These are phyloP conservation scores for Acrocephalus kingi DNA, from an alignment of 2,113 vertebrate species.

Conservation along the genomic window DNA sequence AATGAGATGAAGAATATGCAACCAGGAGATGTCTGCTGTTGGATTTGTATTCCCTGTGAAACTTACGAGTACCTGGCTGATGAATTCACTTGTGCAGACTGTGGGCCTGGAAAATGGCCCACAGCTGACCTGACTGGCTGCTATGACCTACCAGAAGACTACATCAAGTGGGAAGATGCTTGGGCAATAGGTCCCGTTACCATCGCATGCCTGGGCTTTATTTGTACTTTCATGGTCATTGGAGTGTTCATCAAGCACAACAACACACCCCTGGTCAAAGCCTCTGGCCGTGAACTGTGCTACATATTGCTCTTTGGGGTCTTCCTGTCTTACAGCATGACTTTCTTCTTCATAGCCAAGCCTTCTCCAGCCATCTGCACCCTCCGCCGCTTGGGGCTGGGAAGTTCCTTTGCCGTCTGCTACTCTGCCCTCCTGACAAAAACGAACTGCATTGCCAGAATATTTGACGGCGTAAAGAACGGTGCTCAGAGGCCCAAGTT, in stretches of 20 bases:
- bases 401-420: slow-evolving; percentile 95
- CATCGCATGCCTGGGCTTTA: slow-evolving; percentile 92
- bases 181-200: slow-evolving; percentile 98
- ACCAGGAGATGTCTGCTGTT: slow-evolving; percentile 97
- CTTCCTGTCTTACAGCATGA: slow-evolving; percentile 95
- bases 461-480: slow-evolving; percentile 94
- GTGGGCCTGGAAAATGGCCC: slow-evolving; percentile 93
- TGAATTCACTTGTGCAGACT: slow-evolving; percentile 94
- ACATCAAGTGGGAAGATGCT: slow-evolving; percentile 97
- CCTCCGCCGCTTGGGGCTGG: slow-evolving; percentile 89
- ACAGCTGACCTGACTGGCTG: slow-evolving; percentile 87
- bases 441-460: slow-evolving; percentile 97
- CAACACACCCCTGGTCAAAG: slow-evolving; percentile 94
- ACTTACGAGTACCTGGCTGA: slow-evolving; percentile 91
- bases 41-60: slow-evolving; percentile 98
- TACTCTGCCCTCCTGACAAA: slow-evolving; percentile 97
- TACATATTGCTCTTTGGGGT: slow-evolving; percentile 95
- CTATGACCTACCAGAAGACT: slow-evolving; percentile 95
- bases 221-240: slow-evolving; percentile 89
- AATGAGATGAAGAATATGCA: slow-evolving; percentile 99
- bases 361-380: slow-evolving; percentile 94
- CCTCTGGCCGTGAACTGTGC: slow-evolving; percentile 94
- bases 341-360: slow-evolving; percentile 97
- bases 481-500: slow-evolving; percentile 92
- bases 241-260: slow-evolving; percentile 94